Conservation (phyloP, 2,113 vertebrate genomes). For the Emydocephalus ijimae region DNA sequence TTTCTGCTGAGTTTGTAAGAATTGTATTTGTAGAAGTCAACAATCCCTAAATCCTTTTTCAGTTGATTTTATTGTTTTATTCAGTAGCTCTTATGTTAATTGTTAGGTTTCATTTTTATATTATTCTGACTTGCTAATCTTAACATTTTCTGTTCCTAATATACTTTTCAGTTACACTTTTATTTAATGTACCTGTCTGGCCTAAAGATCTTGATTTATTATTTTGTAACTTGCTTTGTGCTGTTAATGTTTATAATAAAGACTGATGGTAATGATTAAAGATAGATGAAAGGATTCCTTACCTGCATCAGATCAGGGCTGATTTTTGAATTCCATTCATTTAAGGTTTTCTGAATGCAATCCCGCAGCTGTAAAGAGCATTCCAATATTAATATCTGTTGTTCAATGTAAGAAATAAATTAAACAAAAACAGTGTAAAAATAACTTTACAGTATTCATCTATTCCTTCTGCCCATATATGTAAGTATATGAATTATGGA, state of each 20-base stretch:
- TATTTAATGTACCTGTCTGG: not conserved
- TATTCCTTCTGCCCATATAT: not conserved
- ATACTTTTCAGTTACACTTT: not conserved
- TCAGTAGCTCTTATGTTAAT: not conserved
- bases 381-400: not conserved
- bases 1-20: not conserved
- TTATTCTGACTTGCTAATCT: not conserved
- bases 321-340: conserved; percentile 83
- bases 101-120: not conserved
- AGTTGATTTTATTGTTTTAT: not conserved
- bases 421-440: not conserved
- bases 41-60: not conserved
- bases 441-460: not conserved
- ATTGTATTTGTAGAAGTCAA: not conserved
- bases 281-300: conserved; percentile 29
- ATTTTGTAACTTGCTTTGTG: not conserved
- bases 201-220: not conserved
- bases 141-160: not conserved
- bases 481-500: not conserved
- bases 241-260: not conserved
- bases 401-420: not conserved
- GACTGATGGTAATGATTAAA: not conserved
- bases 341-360: conserved; percentile 90
- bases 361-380: conserved; percentile 85
- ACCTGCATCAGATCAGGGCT: conserved; percentile 69